Conservation (phyloP, 2,113 vertebrate species). For the Psophia crepitans region DNA sequence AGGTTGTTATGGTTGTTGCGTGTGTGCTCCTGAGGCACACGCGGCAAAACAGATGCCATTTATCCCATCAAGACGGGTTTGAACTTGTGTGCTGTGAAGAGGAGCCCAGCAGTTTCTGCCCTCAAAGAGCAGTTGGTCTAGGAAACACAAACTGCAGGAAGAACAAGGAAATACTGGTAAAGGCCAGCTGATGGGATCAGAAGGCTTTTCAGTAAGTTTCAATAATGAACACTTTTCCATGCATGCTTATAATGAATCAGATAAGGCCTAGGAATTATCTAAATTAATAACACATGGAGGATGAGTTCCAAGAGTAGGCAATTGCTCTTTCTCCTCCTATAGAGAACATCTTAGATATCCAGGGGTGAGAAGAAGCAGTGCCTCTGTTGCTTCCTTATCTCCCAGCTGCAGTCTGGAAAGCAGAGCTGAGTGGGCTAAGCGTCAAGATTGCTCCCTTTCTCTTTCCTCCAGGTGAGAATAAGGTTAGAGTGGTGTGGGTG, state of each 20-base stretch:
- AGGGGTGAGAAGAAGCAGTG: neutral
- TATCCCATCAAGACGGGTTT: neutral
- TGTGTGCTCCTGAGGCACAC: neutral
- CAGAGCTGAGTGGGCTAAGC: neutral
- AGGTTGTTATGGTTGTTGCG: neutral
- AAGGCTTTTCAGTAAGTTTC: neutral
- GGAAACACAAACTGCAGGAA: neutral
- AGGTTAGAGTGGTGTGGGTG: slow-evolving; percentile 16
- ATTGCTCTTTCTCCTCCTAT: neutral
- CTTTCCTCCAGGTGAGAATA: slow-evolving; percentile 29
- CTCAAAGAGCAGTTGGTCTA: neutral
- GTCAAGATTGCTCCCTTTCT: slow-evolving; percentile 6
- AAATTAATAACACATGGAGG: neutral
- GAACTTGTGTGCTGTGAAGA: neutral
- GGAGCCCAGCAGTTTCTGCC: neutral
- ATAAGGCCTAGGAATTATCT: neutral
- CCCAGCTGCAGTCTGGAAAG: slow-evolving; percentile 2
- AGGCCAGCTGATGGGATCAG: neutral
- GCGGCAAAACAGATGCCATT: neutral
- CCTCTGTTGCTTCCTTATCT: neutral
- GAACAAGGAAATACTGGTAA: neutral
- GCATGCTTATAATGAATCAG: neutral
- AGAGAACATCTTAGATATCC: neutral
- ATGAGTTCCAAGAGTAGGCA: neutral
- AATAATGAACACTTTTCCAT: neutral